These are phyloP conservation scores for Batillaria attramentaria DNA, from an alignment of 1,140 invertebrate species.

Conservation along the genomic window DNA sequence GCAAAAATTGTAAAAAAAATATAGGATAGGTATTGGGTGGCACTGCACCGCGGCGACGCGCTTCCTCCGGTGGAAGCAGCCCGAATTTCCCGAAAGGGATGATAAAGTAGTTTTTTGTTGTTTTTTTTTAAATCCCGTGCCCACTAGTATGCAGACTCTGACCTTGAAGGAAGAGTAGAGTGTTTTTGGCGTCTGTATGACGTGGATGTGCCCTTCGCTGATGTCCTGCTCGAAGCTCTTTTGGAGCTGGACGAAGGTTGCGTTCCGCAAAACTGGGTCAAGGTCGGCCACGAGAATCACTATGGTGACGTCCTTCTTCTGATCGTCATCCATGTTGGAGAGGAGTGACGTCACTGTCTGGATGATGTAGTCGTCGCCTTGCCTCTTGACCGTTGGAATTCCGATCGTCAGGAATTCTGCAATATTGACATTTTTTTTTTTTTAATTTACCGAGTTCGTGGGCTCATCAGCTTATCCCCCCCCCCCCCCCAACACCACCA, in stretches of 20 bases:
- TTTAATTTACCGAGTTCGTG: too few species aligned
- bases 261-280: slow-evolving; percentile 40
- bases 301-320: slow-evolving; percentile 51
- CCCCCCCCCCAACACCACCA: neutral
- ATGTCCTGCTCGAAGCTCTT: slow-evolving; percentile 44
- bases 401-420: slow-evolving; percentile 64
- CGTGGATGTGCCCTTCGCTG: slow-evolving; percentile 56
- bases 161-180: slow-evolving; percentile 62
- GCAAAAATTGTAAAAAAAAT: too few species aligned
- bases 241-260: slow-evolving; percentile 39
- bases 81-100: too few species aligned
- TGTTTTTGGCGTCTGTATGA: slow-evolving; percentile 59
- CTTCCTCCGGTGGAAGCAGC: too few species aligned
- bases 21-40: too few species aligned
- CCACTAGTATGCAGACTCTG: too few species aligned
- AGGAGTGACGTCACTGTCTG: slow-evolving; percentile 53
- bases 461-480: neutral
- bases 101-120: too few species aligned
- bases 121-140: too few species aligned
- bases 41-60: too few species aligned
- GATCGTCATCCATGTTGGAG: slow-evolving; percentile 40
- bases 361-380: slow-evolving; percentile 46
- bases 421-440: too few species aligned
- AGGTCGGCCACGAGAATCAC: slow-evolving; percentile 57
- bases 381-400: slow-evolving; percentile 58